Conservation (phyloP, 2,797 vertebrate species). For the Paratrypauchen microcephalus region DNA sequence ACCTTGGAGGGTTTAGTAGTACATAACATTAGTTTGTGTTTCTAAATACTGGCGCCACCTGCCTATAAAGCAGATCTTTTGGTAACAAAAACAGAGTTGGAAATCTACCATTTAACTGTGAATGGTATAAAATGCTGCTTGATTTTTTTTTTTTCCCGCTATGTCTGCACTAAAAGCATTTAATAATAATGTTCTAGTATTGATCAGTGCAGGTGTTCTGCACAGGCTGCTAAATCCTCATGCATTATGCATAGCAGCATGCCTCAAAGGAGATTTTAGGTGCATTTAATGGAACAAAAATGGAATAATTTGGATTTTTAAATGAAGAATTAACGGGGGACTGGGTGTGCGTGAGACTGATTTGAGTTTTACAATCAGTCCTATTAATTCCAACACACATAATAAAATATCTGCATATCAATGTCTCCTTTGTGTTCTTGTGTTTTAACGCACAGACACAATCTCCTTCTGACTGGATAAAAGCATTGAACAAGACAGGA, state of each 20-base stretch:
- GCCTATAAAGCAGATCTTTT: not conserved
- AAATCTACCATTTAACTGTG: not conserved
- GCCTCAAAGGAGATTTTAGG: slow-evolving; percentile 2
- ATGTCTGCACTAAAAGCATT: slow-evolving; percentile 7
- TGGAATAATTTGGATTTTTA: not conserved
- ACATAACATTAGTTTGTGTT: not conserved
- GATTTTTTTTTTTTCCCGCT: slow-evolving; percentile 2
- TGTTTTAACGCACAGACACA: not conserved
- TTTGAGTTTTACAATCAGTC: slow-evolving; percentile 8
- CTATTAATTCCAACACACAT: slow-evolving; percentile 7
- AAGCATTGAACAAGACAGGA: not conserved
- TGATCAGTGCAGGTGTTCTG: slow-evolving; percentile 1
- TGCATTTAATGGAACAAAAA: slow-evolving; percentile 9
- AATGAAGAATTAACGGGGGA: not conserved
- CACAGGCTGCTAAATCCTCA: slow-evolving; percentile 8
- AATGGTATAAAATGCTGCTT: not conserved
- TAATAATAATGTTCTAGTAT: slow-evolving; percentile 9
- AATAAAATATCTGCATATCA: not conserved
- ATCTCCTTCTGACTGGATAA: not conserved
- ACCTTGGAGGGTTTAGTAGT: not conserved
- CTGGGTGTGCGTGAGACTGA: not conserved
- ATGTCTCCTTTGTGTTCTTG: not conserved
- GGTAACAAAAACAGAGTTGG: not conserved
- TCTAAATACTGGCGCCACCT: not conserved
- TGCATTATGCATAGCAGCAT: slow-evolving; percentile 7